Conservation (phyloP, 2,797 vertebrate genomes). For the Enteromius radiatus region DNA sequence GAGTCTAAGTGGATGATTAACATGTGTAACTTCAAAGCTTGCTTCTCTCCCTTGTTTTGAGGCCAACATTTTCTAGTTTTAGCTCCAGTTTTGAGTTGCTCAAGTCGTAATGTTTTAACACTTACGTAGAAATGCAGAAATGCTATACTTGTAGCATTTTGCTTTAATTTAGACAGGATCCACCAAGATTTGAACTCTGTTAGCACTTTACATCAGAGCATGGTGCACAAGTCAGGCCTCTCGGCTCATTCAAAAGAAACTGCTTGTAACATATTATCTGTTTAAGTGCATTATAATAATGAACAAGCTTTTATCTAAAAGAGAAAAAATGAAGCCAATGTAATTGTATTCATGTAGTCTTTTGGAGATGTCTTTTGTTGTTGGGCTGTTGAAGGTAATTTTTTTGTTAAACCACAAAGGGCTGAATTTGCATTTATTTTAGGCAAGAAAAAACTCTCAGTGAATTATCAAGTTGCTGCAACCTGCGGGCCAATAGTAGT, state of each 20-base stretch:
- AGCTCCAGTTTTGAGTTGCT: not conserved
- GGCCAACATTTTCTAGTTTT: slow-evolving; percentile 23
- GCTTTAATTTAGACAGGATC: not conserved
- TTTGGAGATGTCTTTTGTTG: not conserved
- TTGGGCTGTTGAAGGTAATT: not conserved
- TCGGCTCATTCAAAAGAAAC: not conserved
- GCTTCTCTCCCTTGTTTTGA: slow-evolving; percentile 20
- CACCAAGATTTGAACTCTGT: not conserved
- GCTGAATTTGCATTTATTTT: not conserved
- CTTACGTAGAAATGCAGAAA: not conserved
- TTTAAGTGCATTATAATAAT: not conserved
- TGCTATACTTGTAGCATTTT: not conserved
- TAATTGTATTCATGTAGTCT: not conserved
- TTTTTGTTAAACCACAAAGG: not conserved
- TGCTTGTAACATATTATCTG: not conserved
- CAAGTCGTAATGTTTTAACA: not conserved
- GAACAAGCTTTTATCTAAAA: not conserved
- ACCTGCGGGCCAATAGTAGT: not conserved
- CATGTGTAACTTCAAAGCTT: slow-evolving; percentile 31
- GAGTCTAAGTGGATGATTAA: slow-evolving; percentile 60
- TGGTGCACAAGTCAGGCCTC: not conserved
- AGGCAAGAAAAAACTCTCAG: not conserved
- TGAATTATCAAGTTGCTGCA: not conserved
- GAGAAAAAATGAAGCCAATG: not conserved
- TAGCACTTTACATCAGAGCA: not conserved